phyloP scores from a whole-genome alignment of 2,888 invertebrate species.

The Morpho helenor region DNA sequence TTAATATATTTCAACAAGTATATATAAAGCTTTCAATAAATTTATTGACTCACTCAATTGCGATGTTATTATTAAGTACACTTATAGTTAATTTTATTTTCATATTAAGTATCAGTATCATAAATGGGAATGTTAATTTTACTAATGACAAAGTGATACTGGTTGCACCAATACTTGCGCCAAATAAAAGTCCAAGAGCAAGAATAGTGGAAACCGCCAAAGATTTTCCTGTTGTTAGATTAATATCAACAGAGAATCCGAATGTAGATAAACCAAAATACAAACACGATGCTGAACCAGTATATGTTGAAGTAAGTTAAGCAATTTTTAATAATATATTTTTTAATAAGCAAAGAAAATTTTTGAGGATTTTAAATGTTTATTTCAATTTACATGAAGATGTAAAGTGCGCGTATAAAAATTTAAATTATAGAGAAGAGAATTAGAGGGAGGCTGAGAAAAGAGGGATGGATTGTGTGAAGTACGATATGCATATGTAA shows the following conservation, averaged over 20 bases:
- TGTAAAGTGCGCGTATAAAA: no score
- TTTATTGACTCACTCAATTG: conserved; percentile 43
- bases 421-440: no score
- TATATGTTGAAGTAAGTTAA: conserved; percentile 59
- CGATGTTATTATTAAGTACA: conserved; percentile 43
- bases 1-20: conserved; percentile 46
- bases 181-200: conserved; percentile 40
- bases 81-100: conserved; percentile 25
- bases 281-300: conserved; percentile 35
- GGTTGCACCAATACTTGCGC: conserved; percentile 51
- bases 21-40: conserved; percentile 53
- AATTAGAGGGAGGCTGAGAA: no score
- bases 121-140: conserved; percentile 14
- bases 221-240: conserved; percentile 55
- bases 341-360: no score
- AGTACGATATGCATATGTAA: no score
- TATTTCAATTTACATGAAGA: no score
- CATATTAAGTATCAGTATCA: conserved; percentile 9
- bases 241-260: conserved; percentile 42
- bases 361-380: no score
- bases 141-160: conserved; percentile 35
- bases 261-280: conserved; percentile 22
- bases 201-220: conserved; percentile 52
- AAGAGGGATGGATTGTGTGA: no score
- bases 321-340: not conserved